Evolutionary conservation across 2,888 invertebrate genomes (phyloP).

Genomic region (Synergus itoensis): DNA sequence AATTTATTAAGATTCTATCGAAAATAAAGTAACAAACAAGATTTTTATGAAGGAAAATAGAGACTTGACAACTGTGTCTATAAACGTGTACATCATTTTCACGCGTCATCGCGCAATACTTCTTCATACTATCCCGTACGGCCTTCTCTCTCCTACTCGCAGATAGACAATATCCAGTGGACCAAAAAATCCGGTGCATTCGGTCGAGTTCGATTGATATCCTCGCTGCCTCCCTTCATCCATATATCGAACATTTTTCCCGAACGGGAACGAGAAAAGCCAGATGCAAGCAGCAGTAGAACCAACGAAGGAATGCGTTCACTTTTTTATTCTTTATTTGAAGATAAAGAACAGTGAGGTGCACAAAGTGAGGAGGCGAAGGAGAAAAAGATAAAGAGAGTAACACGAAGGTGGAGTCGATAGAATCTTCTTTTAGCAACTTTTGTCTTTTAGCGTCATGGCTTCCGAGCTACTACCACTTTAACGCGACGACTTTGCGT

Average conservation of each 20-base stretch:
- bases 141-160: not conserved
- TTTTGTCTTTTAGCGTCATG: constrained; percentile 69
- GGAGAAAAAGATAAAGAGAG: not conserved
- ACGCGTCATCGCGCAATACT: constrained; percentile 1
- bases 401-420: constrained; percentile 56
- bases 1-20: not conserved
- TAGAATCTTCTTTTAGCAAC: constrained; percentile 72
- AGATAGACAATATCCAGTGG: constrained; percentile 5
- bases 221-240: constrained; percentile 2
- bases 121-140: not conserved
- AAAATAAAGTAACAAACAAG: not conserved
- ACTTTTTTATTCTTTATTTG: not conserved
- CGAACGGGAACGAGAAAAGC: constrained; percentile 12
- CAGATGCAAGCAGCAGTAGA: constrained; percentile 24
- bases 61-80: not conserved
- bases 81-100: not conserved
- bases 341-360: constrained; percentile 1
- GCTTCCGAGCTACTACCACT: constrained; percentile 65
- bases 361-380: constrained; percentile 6
- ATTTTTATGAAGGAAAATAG: not conserved
- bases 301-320: constrained; percentile 16
- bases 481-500: constrained; percentile 69
- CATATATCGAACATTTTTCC: constrained; percentile 3
- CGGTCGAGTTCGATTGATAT: constrained; percentile 21
- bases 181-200: constrained; percentile 24